Evolutionary conservation across 2,797 vertebrate genomes (phyloP), one percentile per base, ranked within the genome.

Genomic region (Acipenser ruthenus): DNA sequence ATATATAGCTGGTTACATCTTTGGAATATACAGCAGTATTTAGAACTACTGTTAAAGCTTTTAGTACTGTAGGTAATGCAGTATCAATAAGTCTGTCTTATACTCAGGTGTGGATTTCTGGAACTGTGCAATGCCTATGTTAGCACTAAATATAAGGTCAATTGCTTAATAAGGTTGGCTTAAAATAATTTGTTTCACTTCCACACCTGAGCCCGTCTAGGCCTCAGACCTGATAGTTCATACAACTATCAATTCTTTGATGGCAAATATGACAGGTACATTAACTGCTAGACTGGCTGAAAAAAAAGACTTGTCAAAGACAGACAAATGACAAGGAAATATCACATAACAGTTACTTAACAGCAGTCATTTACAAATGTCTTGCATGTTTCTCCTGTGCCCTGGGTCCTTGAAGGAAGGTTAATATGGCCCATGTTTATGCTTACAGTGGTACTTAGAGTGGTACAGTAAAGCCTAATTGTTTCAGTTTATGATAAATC

Each of bases 401-500:
- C 72, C 64, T 23, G 50, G 60, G 13, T 62, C 67, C 56, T 69
- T 55, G 18, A 62, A 63, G 62, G 60, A 65, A 58, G 67, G 50
- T 51, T 73, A 65, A 60, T 63, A 12, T 65, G 71, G 70, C 37
- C 68, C 67, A 61, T 60, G 64, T 37, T 59, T 65, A 59, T 50
- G 15, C 56, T 79, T 18, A 73, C 75, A 65, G 74, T 76, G 83
- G 77, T 55, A 78, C 81, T 76, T 78, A 71, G 8, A 51, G 51
- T 78, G 83, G 78, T 62, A 73, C 74, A 80, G 68, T 67, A 72
- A 78, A n/a, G 70, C 58, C 73, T 75, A 74, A 75, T 77, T 76
- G 47, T 73, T 78, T 77, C 47, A 47, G 75, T 84, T 80, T 60
- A 63, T 73, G 70, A 72, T 74, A 77, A 70, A 80, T 79, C 66